Conservation (phyloP, 2,888 invertebrate genomes). For the Copidosoma aretas region DNA sequence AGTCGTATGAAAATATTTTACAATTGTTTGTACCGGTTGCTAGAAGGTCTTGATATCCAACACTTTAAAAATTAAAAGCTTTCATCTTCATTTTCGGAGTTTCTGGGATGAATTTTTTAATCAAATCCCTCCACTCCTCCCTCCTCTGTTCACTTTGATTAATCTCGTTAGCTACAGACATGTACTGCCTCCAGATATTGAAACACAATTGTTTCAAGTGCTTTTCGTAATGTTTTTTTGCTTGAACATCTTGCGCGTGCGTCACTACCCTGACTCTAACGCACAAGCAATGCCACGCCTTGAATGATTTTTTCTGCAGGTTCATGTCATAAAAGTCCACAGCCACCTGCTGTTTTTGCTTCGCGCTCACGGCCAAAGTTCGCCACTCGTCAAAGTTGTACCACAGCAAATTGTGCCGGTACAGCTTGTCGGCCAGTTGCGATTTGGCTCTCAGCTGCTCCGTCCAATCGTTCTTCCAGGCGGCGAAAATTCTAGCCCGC, state of each 20-base stretch:
- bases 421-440: slow-evolving; percentile 45
- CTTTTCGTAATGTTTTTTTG: slow-evolving; percentile 43
- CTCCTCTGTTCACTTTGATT: slow-evolving; percentile 54
- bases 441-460: slow-evolving; percentile 42
- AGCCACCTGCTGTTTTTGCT: slow-evolving; percentile 72
- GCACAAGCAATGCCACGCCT: slow-evolving; percentile 64
- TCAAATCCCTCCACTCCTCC: slow-evolving; percentile 54
- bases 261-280: slow-evolving; percentile 59
- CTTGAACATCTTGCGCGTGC: slow-evolving; percentile 45
- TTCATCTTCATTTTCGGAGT: slow-evolving; percentile 47
- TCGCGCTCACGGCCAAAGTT: slow-evolving; percentile 40
- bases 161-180: slow-evolving; percentile 49
- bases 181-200: slow-evolving; percentile 51
- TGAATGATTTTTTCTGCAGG: slow-evolving; percentile 65
- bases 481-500: slow-evolving; percentile 62
- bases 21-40: slow-evolving; percentile 24
- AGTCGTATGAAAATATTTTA: slow-evolving; percentile 10
- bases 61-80: neutral
- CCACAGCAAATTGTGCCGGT: slow-evolving; percentile 49
- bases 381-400: slow-evolving; percentile 50
- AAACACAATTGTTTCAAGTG: slow-evolving; percentile 49
- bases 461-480: slow-evolving; percentile 64
- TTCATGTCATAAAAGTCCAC: slow-evolving; percentile 75
- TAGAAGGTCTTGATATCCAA: slow-evolving; percentile 13
- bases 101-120: slow-evolving; percentile 56